phyloP scores from a whole-genome alignment of 2,113 vertebrate genomes.

The Hiodon alosoides region DNA sequence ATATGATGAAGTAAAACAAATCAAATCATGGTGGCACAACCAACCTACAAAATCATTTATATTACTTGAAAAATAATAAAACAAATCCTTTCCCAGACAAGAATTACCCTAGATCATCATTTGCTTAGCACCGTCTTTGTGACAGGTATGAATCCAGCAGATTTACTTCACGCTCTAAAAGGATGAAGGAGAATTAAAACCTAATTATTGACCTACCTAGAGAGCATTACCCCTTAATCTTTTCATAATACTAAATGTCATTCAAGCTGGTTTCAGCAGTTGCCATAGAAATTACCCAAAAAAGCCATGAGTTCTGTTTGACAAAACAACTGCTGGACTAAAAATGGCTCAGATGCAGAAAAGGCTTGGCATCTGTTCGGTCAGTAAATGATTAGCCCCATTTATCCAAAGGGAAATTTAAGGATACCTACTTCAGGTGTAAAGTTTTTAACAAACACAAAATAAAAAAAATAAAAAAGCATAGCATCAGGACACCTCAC shows the following conservation, averaged over 20 bases:
- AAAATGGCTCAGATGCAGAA: too few relatives aligned
- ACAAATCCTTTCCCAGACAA: not conserved
- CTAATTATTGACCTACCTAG: not conserved
- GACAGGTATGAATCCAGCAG: too few relatives aligned
- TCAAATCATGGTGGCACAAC: not conserved
- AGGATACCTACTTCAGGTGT: not conserved
- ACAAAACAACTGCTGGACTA: too few relatives aligned
- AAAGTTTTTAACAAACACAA: not conserved
- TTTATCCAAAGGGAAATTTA: not conserved
- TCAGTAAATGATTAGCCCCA: too few relatives aligned
- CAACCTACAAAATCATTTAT: not conserved
- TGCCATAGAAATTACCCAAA: not conserved
- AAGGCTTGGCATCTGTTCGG: too few relatives aligned
- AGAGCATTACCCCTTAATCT: not conserved
- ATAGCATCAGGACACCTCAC: not conserved
- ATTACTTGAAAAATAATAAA: not conserved
- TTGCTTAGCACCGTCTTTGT: too few relatives aligned
- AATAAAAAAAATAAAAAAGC: not conserved
- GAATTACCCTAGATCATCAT: not conserved
- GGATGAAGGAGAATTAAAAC: not conserved
- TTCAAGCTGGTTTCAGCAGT: not conserved
- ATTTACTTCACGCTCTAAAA: too few relatives aligned
- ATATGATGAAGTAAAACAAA: not conserved
- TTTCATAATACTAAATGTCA: not conserved
- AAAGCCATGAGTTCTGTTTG: too few relatives aligned